Conservation (phyloP, 1,140 invertebrate species). For the Eriosoma lanigerum region DNA sequence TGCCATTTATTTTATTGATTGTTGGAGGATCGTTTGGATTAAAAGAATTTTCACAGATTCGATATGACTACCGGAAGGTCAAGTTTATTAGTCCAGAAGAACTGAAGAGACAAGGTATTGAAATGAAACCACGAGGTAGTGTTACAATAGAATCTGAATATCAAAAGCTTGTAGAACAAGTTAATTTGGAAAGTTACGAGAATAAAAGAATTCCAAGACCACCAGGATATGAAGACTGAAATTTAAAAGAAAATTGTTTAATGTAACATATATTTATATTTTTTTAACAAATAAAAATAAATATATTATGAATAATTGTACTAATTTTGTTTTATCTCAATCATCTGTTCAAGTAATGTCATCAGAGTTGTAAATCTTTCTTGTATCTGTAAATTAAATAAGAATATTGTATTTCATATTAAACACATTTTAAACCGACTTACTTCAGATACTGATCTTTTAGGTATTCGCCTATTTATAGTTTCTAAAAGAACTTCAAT, state of each 20-base stretch:
- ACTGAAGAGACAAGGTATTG: conserved; percentile 66
- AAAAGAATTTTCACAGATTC: conserved; percentile 70
- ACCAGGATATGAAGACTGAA: conserved; percentile 44
- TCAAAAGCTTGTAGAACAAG: conserved; percentile 64
- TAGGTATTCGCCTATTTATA: conserved; percentile 37
- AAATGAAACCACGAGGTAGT: conserved; percentile 67
- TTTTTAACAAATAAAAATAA: conserved; percentile 19
- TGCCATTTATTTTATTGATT: conserved; percentile 70
- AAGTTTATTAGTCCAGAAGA: conserved; percentile 65
- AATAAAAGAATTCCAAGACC: conserved; percentile 49
- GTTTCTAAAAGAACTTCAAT: conserved; percentile 44
- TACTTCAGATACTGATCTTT: conserved; percentile 39
- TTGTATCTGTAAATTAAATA: conserved; percentile 41
- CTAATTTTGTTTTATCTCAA: conserved; percentile 37
- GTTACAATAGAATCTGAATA: conserved; percentile 72
- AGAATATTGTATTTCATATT: neutral
- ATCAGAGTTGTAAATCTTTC: conserved; percentile 43
- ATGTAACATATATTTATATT: neutral
- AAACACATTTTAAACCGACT: neutral
- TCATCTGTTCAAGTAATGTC: conserved; percentile 36
- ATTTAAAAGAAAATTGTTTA: neutral
- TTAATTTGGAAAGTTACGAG: conserved; percentile 7
- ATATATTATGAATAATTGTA: neutral
- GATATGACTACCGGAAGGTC: conserved; percentile 69
- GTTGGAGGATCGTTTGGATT: conserved; percentile 71